These are phyloP conservation scores for Chloroceryle aenea DNA, from an alignment of 2,113 vertebrate species.

Conservation along the genomic window DNA sequence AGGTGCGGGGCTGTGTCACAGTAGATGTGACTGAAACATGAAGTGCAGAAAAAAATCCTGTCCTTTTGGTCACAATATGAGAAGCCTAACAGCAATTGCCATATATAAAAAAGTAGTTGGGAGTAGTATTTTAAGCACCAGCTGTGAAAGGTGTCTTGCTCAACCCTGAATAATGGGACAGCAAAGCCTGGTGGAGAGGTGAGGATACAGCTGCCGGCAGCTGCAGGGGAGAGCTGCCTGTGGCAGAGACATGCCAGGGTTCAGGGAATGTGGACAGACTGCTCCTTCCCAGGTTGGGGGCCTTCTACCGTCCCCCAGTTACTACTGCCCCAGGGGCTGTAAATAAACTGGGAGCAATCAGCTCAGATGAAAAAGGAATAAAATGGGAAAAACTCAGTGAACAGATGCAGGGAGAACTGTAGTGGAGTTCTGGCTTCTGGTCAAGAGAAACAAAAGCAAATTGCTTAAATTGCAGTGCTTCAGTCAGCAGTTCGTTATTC, in stretches of 20 bases:
- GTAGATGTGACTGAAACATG: not conserved
- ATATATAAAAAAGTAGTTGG: not conserved
- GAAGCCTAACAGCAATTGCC: not conserved
- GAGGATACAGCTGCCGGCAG: not conserved
- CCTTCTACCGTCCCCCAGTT: not conserved
- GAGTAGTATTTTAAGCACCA: not conserved
- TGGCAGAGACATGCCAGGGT: not conserved
- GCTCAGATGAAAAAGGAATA: not conserved
- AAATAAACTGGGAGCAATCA: not conserved
- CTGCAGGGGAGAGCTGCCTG: not conserved
- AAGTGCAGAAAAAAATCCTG: not conserved
- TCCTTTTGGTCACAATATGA: not conserved
- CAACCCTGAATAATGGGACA: not conserved
- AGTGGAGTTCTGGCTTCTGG: not conserved
- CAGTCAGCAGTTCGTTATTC: not conserved
- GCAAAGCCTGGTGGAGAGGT: not conserved
- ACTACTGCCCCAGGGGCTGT: not conserved
- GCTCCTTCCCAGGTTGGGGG: accelerated
- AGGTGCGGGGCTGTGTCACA: not conserved
- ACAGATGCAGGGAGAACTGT: not conserved
- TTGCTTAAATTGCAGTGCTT: not conserved
- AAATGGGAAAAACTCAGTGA: not conserved
- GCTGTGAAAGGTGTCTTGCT: not conserved
- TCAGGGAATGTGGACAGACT: not conserved
- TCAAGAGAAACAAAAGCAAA: not conserved